Evolutionary conservation across 2,113 vertebrate species (phyloP).

Genomic region (Vidua chalybeata): DNA sequence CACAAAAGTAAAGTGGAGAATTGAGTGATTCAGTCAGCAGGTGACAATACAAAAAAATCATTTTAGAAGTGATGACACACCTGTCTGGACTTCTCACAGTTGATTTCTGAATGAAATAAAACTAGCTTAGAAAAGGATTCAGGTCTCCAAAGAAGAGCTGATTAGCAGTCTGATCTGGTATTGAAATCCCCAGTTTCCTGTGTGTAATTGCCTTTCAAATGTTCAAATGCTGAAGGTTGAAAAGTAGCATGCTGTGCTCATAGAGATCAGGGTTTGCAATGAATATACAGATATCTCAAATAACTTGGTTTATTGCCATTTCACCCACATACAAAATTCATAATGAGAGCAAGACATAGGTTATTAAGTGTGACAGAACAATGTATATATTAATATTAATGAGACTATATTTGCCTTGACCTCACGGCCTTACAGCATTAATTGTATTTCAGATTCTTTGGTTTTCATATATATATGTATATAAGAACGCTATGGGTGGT

Average conservation of each 20-base stretch:
- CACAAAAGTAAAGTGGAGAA: not conserved
- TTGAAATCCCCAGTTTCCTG: not conserved
- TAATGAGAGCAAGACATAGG: not conserved
- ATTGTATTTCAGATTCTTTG: not conserved
- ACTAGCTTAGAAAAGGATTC: not conserved
- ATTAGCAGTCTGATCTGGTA: conserved; percentile 30
- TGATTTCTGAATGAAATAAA: conserved; percentile 17
- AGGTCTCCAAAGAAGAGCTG: not conserved
- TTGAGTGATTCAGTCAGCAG: not conserved
- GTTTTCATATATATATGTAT: not conserved
- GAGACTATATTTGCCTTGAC: not conserved
- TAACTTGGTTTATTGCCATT: conserved; percentile 26
- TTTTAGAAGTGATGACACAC: not conserved
- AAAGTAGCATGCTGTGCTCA: conserved; percentile 18
- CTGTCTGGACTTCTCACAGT: not conserved
- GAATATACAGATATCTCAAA: conserved; percentile 5
- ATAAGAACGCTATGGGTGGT: not conserved
- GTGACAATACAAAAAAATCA: not conserved
- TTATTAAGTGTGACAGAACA: conserved; percentile 37
- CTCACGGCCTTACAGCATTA: not conserved
- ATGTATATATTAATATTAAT: conserved; percentile 18
- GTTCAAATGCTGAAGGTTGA: conserved; percentile 28
- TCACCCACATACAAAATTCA: conserved; percentile 6
- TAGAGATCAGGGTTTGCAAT: conserved; percentile 4
- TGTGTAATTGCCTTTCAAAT: conserved; percentile 45